Percentiles rank a stretch among this genome's conserved stretches.
Evolutionary conservation across 2,888 invertebrate species (phyloP).

Genomic region (Eudemis profundana): DNA sequence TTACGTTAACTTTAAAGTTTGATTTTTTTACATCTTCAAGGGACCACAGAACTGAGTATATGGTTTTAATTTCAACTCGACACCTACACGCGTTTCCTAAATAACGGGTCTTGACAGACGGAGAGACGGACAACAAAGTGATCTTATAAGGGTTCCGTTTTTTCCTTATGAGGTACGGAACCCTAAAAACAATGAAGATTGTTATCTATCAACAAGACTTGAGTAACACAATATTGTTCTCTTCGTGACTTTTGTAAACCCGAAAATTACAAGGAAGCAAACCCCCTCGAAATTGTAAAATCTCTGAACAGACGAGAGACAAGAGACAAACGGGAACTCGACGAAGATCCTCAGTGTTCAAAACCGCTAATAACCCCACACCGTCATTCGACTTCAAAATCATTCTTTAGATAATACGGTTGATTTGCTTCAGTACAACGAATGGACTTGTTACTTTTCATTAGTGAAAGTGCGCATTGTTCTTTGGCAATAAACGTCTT

Average conservation of each 20-base stretch:
- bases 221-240: background rate
- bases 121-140: too few relatives aligned
- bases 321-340: background rate
- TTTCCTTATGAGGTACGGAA: too few relatives aligned
- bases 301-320: constrained; percentile 7
- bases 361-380: background rate
- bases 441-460: background rate
- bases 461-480: constrained; percentile 1
- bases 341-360: background rate
- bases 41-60: too few relatives aligned
- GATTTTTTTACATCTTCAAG: too few relatives aligned
- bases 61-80: too few relatives aligned
- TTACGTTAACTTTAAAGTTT: too few relatives aligned
- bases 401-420: background rate
- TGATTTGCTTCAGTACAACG: background rate
- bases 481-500: constrained; percentile 31
- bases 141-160: too few relatives aligned
- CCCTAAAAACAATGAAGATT: too few relatives aligned
- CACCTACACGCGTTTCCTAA: too few relatives aligned
- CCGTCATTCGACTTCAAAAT: background rate
- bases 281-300: background rate
- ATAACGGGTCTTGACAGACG: too few relatives aligned
- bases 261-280: background rate
- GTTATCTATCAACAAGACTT: background rate
- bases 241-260: constrained; percentile 1